Conservation (phyloP, 2,113 vertebrate genomes). For the Istiophorus platypterus region DNA sequence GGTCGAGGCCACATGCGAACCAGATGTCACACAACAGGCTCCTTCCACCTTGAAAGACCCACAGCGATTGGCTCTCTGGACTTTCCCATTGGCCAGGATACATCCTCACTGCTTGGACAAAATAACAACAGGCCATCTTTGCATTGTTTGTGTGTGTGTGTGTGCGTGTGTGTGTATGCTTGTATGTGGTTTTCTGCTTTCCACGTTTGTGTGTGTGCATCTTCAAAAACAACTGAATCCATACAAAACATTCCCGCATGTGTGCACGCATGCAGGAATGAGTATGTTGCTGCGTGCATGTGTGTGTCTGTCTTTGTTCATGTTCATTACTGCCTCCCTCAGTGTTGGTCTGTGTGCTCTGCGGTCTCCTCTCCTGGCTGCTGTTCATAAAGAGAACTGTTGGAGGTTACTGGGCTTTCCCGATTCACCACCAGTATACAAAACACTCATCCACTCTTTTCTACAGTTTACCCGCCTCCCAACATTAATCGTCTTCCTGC, state of each 20-base stretch:
- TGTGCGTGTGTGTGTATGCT: constrained; percentile 22
- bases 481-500: constrained; percentile 53
- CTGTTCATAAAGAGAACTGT: constrained; percentile 65
- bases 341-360: constrained; percentile 50
- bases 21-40: constrained; percentile 75
- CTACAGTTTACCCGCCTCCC: constrained; percentile 54
- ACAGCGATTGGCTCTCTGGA: constrained; percentile 64
- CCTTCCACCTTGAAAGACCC: constrained; percentile 35
- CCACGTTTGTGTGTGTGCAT: constrained; percentile 50
- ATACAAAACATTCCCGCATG: constrained; percentile 23
- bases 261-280: constrained; percentile 29
- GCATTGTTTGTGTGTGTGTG: constrained; percentile 47
- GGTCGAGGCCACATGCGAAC: constrained; percentile 65
- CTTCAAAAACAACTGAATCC: constrained; percentile 50
- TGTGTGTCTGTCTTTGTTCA: constrained; percentile 24
- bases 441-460: constrained; percentile 65
- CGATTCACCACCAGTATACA: constrained; percentile 73
- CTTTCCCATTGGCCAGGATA: constrained; percentile 73
- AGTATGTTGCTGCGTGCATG: constrained; percentile 1
- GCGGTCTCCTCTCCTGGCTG: constrained; percentile 71
- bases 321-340: constrained; percentile 54
- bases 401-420: constrained; percentile 81
- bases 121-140: constrained; percentile 61
- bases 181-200: constrained; percentile 47
- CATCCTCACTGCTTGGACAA: constrained; percentile 61